phyloP scores from a whole-genome alignment of 1,140 invertebrate species.

The Protaetia brevitarsis region DNA sequence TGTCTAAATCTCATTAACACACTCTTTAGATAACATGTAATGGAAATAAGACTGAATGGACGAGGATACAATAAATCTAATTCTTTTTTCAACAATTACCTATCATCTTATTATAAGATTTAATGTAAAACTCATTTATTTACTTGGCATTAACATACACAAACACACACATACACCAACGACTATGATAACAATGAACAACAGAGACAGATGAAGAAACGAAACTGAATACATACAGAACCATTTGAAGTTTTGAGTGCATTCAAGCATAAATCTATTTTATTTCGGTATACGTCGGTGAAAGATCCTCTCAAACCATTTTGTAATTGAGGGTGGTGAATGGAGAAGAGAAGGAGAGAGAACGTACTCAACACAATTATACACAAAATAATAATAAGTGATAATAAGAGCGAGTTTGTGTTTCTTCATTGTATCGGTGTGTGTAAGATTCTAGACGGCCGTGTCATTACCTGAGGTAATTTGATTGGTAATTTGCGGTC shows the following conservation, averaged over 20 bases:
- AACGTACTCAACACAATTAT: constrained; percentile 5
- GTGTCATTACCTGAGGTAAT: constrained; percentile 40
- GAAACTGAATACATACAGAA: constrained; percentile 14
- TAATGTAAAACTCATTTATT: constrained; percentile 16
- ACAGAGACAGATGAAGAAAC: not conserved
- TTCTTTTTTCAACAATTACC: constrained; percentile 8
- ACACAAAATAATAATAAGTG: constrained; percentile 22
- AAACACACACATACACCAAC: not conserved
- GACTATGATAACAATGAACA: not conserved
- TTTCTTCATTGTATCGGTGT: constrained; percentile 11
- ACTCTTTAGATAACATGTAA: constrained; percentile 9
- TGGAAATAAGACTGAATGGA: constrained; percentile 11
- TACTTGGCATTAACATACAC: constrained; percentile 9
- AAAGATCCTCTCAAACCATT: not conserved
- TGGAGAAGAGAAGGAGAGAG: not conserved
- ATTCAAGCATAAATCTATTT: constrained; percentile 18
- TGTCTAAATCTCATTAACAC: constrained; percentile 6
- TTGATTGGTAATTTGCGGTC: constrained; percentile 43
- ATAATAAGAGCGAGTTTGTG: constrained; percentile 19
- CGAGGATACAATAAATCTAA: not conserved
- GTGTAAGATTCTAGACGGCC: constrained; percentile 31
- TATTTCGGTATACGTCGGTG: not conserved
- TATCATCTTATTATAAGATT: constrained; percentile 6
- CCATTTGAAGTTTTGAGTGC: constrained; percentile 3
- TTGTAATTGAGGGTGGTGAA: not conserved